Base-by-base conservation (phyloP, 2,888 invertebrate genomes). In the Oxytorus armatus region DNA sequence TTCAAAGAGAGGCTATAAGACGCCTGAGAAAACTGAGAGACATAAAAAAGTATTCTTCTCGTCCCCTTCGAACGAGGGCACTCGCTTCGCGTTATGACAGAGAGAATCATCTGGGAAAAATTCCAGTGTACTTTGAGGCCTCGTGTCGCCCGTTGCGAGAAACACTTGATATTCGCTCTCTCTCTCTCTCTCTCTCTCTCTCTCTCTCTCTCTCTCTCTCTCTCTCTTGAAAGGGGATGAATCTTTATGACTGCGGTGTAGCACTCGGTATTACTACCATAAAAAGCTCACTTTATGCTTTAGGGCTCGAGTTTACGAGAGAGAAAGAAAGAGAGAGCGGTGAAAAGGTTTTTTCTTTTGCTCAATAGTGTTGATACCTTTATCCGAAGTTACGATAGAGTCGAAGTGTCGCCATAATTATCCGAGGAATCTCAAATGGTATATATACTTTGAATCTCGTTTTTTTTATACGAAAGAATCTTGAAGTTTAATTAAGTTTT, bases 201-300 rank as follows among this genome's bases (percentile, higher is more conserved):
- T 66, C 49, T 33, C 16, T 63, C 82, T 84, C 82, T 51, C 3
- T 23, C 18, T 10, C 23, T 51, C 18, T 33, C 65, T 10, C 0
- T 44, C 44, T 63, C 29, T 29, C 21, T 25, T 79, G 33, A 70
- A 84, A 85, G 89, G 87, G 88, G 88, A 87, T 89, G 87, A 89
- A 89, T 89, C 87, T 87, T 87, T 88, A 86, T 86, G 87, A 88
- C 86, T 86, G 82, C 63, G 51, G 42, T 61, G 49, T 39, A 44
- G 59, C 63, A 70, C 75, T 74, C 63, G 55, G 68, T 63, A 74
- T 79, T 83, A 82, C 82, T 83, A 77, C 82, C 85, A 72, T 61
- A 51, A 69, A 88, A 86, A 85, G 85, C 86, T 86, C 86, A 86
- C 88, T 88, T 86, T 87, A 87, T 88, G 87, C 86, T 88, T 88